phyloP scores from a whole-genome alignment of 2,113 vertebrate genomes.

The Scomber scombrus region DNA sequence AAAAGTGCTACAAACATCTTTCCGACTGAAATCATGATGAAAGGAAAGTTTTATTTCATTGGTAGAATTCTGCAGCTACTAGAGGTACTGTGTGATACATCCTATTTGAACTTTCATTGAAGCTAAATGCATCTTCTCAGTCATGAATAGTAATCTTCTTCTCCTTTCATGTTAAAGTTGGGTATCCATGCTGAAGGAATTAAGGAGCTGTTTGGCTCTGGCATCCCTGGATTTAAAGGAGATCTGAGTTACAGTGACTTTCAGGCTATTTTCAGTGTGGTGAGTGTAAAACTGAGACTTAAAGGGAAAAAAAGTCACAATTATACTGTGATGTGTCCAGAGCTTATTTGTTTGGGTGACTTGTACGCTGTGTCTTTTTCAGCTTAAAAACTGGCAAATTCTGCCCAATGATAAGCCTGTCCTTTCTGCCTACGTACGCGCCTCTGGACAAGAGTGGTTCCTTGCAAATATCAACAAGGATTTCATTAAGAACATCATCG shows the following conservation, averaged over 20 bases:
- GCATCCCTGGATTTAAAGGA: constrained; percentile 59
- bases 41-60: constrained; percentile 79
- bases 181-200: constrained; percentile 78
- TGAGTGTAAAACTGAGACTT: constrained; percentile 55
- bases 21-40: constrained; percentile 85
- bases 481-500: constrained; percentile 60
- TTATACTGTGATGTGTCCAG: not conserved
- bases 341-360: not conserved
- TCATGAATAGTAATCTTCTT: not conserved
- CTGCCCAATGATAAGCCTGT: constrained; percentile 70
- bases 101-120: not conserved
- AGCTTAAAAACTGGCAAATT: constrained; percentile 80
- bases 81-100: constrained; percentile 82
- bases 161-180: constrained; percentile 65
- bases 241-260: constrained; percentile 70
- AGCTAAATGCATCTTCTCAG: accelerated
- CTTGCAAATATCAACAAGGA: constrained; percentile 76
- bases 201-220: constrained; percentile 67
- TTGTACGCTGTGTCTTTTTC: constrained; percentile 24
- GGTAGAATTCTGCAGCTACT: constrained; percentile 84
- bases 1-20: constrained; percentile 80
- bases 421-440: constrained; percentile 66
- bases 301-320: not conserved
- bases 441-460: constrained; percentile 82
- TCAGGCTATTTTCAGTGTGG: constrained; percentile 69